These are phyloP conservation scores for Siniperca knerii DNA, from an alignment of 2,113 vertebrate genomes.

Conservation along the genomic window DNA sequence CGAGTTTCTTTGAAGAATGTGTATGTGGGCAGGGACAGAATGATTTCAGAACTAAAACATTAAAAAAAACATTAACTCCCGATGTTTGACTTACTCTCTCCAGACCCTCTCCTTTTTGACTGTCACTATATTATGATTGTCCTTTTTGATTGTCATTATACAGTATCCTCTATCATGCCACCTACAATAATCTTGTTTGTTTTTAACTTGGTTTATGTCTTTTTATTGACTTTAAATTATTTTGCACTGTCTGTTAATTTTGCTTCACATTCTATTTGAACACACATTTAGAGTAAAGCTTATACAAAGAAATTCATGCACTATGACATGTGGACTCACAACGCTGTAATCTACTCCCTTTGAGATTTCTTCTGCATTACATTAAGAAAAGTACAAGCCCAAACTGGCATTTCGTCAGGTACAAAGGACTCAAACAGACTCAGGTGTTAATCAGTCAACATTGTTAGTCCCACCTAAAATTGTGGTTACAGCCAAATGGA, in stretches of 20 bases:
- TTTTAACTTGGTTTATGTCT: not conserved
- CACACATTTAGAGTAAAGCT: not conserved
- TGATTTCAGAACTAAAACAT: not conserved
- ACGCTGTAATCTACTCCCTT: not conserved
- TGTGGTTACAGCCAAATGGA: not conserved
- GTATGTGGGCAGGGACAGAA: not conserved
- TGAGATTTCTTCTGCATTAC: not conserved
- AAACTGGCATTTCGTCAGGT: not conserved
- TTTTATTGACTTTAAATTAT: not conserved
- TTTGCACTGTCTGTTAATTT: no score
- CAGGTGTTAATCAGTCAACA: not conserved
- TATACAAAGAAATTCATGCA: no score
- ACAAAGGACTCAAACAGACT: not conserved
- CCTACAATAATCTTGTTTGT: not conserved
- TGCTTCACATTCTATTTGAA: no score
- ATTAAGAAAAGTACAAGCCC: not conserved
- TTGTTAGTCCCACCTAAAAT: not conserved
- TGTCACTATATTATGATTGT: not conserved
- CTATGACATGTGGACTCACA: not conserved
- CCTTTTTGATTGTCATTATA: not conserved
- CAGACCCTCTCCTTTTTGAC: not conserved
- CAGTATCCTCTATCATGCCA: no score
- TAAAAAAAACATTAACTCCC: not conserved
- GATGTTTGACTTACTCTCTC: not conserved
- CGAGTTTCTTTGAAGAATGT: not conserved